Evolutionary conservation across 2,888 invertebrate genomes (phyloP), one percentile per base, ranked within the genome.

Genomic region (Troglohyphantes excavatus): DNA sequence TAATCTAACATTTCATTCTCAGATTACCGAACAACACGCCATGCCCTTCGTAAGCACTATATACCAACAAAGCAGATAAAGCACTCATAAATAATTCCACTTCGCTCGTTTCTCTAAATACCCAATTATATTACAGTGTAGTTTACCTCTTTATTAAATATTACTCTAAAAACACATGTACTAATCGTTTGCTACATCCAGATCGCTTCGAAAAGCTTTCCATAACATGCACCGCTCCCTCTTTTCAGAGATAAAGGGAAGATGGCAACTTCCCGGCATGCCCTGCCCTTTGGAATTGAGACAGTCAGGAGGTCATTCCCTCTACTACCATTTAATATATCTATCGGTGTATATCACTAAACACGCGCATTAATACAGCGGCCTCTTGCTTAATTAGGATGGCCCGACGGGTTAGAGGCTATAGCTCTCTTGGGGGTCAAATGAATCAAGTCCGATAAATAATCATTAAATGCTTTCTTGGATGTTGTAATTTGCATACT

Each of bases 381-480:
- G 43, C 63, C 27, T 70, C 73, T n/a, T 17, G 43, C 63, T 83
- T 70, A 73, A 70, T 83, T 70, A 70, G 72, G 27, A 68, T n/a
- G 23, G 33, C 68, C 53, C 43, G 19, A 43, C 33, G 61, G 61
- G 75, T 11, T 21, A 26, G 17, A n/a, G n/a, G n/a, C 73, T 9
- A 33, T 23, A 43, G 5, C 26, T 17, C 9, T 61, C 33, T 33
- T 26, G 26, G 78, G 23, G 78, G 78, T 78, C 78, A 65, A 78
- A 65, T 78, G 78, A 63, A 65, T 63, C 78, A 78, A 78, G 63
- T 65, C 78, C 61, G 43, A 78, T 78, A 78, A 78, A 78, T 39
- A 23, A 39, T 17, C 65, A 9, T 29, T 29, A 76, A 61, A 39
- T 76, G 23, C 63, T 65, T 17, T 39, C 39, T 29, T 78, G 39